These are phyloP conservation scores for Amphipoea oculea DNA, from an alignment of 2,888 invertebrate species.

Conservation along the genomic window DNA sequence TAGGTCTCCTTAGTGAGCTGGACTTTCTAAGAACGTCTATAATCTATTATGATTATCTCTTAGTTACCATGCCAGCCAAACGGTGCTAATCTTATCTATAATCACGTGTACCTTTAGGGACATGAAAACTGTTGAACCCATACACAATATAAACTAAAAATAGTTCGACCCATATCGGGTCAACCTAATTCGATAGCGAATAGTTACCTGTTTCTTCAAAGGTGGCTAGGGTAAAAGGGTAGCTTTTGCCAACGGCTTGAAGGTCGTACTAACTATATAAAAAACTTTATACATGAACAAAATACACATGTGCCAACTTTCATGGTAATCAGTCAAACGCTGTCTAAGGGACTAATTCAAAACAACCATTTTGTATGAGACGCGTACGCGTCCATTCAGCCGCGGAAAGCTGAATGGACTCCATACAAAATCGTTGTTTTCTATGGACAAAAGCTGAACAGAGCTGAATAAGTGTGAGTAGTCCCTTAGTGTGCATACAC, in stretches of 20 bases:
- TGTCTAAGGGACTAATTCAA: no score
- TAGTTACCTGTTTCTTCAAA: conserved; percentile 5
- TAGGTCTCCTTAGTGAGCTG: background rate
- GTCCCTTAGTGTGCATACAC: no score
- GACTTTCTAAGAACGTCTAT: background rate
- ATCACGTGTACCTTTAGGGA: background rate
- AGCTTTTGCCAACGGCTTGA: no score
- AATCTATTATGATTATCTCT: background rate
- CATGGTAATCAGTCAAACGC: background rate
- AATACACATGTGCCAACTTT: background rate
- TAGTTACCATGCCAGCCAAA: background rate
- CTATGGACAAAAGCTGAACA: no score
- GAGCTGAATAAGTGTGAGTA: no score
- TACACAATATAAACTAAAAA: conserved; percentile 2
- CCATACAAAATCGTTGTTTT: no score
- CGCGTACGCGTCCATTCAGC: no score
- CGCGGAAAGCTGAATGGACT: no score
- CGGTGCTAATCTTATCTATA: background rate
- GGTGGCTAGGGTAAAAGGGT: background rate
- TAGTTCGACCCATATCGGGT: background rate
- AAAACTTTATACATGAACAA: background rate
- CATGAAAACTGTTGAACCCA: background rate
- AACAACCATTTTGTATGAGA: no score
- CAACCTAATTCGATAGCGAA: background rate
- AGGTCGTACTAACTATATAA: no score